Conservation (phyloP, 2,888 invertebrate genomes). For the Tetropium fuscum region DNA sequence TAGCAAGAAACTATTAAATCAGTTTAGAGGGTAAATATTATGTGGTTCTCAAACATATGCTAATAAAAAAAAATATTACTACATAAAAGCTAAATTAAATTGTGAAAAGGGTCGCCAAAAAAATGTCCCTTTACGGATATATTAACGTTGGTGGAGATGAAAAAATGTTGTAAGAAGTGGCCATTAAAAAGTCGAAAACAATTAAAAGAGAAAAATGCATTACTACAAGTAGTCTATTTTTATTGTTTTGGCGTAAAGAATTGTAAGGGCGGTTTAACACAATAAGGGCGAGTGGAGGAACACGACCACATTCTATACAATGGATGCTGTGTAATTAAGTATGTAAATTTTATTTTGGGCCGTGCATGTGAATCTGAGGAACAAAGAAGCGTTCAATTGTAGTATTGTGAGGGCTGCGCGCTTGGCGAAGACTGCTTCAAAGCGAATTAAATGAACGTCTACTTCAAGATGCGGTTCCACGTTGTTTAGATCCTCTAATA, state of each 20-base stretch:
- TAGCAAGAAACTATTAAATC: too few relatives aligned
- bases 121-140: too few relatives aligned
- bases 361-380: constrained; percentile 56
- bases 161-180: constrained; percentile 14
- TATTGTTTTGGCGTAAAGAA: constrained; percentile 42
- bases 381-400: constrained; percentile 58
- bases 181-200: constrained; percentile 44
- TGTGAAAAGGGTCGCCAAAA: too few relatives aligned
- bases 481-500: constrained; percentile 54
- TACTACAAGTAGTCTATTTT: constrained; percentile 32
- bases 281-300: constrained; percentile 35
- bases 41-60: too few relatives aligned
- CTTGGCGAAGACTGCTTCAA: constrained; percentile 53
- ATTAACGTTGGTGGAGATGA: too few relatives aligned
- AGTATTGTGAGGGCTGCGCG: constrained; percentile 49
- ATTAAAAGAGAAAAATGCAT: constrained; percentile 44
- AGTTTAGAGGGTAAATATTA: too few relatives aligned
- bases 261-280: constrained; percentile 29
- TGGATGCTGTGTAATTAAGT: constrained; percentile 55
- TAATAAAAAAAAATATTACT: too few relatives aligned
- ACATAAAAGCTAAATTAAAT: too few relatives aligned
- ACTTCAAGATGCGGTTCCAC: constrained; percentile 51
- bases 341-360: constrained; percentile 60
- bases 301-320: constrained; percentile 43
- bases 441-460: constrained; percentile 56